Conservation (phyloP, 2,888 invertebrate species). For the Amphipoea oculea region DNA sequence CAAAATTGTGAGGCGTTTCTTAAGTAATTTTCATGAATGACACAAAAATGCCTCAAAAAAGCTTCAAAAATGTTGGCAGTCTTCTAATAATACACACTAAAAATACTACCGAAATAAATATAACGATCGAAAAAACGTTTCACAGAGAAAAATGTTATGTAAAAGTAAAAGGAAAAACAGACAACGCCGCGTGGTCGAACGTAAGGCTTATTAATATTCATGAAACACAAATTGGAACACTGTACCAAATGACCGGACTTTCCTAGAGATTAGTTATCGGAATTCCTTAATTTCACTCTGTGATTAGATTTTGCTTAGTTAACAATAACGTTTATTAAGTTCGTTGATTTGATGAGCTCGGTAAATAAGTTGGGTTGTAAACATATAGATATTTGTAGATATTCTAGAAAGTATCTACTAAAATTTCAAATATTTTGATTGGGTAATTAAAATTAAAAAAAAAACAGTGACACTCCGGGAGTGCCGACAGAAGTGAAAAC, state of each 20-base stretch:
- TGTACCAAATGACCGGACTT: slow-evolving; percentile 78
- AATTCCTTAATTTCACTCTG: slow-evolving; percentile 78
- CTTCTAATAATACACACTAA: neutral
- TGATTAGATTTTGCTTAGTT: slow-evolving; percentile 76
- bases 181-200: slow-evolving; percentile 52
- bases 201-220: slow-evolving; percentile 79
- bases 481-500: too few relatives aligned
- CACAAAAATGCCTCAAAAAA: neutral
- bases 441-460: too few relatives aligned
- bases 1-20: too few relatives aligned
- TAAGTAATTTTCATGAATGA: neutral
- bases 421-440: neutral
- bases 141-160: slow-evolving; percentile 54
- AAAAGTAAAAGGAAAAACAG: slow-evolving; percentile 47
- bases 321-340: slow-evolving; percentile 62
- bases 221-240: slow-evolving; percentile 80
- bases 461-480: too few relatives aligned
- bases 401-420: neutral
- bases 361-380: slow-evolving; percentile 14
- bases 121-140: slow-evolving; percentile 32
- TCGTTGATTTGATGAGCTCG: slow-evolving; percentile 37
- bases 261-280: slow-evolving; percentile 79
- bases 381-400: neutral
- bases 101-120: slow-evolving; percentile 26
- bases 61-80: neutral